phyloP scores from a whole-genome alignment of 2,797 vertebrate genomes.

The Catharus ustulatus region DNA sequence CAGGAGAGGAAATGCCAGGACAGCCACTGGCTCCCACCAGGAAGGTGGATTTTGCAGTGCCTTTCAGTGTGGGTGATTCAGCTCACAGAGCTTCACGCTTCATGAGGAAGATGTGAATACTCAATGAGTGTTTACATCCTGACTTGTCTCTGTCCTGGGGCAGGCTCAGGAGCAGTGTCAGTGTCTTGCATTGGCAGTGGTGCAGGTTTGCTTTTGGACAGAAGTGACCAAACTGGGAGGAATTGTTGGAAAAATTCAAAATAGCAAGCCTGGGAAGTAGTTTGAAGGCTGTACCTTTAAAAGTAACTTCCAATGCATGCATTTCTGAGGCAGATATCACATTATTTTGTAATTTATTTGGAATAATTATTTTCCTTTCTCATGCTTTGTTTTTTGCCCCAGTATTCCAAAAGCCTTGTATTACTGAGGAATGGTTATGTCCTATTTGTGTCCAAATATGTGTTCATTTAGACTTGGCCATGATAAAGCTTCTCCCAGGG shows the following conservation, averaged over 20 bases:
- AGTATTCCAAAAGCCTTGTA: neutral
- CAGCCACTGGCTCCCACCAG: neutral
- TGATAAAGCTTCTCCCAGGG: neutral
- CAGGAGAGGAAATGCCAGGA: neutral
- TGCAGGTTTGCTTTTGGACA: neutral
- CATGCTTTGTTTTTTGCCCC: neutral
- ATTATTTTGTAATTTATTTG: neutral
- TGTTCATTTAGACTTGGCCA: neutral
- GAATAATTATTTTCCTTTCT: neutral
- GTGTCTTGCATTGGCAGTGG: accelerated
- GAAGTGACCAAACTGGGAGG: neutral
- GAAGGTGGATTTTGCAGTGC: neutral
- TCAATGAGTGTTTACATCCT: too few relatives aligned
- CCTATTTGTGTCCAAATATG: accelerated
- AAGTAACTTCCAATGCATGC: neutral
- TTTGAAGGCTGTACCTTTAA: neutral
- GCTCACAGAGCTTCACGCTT: accelerated
- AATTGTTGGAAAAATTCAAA: neutral
- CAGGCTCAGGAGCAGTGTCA: neutral
- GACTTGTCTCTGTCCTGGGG: neutral
- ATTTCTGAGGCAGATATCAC: neutral
- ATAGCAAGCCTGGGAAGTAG: neutral
- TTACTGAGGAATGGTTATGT: neutral
- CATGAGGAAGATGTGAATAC: accelerated
- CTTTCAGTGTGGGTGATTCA: neutral